These are phyloP conservation scores for Suncus etruscus DNA, from an alignment of 2,113 vertebrate genomes.

Conservation along the genomic window DNA sequence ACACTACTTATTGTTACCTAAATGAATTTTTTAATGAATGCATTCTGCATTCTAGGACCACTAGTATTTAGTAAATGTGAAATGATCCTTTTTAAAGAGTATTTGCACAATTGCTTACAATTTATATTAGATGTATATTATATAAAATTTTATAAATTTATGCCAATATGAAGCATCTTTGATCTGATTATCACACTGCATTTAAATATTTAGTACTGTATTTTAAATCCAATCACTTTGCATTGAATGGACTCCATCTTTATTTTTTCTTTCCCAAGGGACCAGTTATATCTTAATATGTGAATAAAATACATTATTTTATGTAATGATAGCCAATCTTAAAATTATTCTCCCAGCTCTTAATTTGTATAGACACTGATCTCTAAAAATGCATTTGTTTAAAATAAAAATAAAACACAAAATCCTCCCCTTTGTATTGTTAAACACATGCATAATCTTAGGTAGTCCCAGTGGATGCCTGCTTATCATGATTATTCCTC, in stretches of 20 bases:
- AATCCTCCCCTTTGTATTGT: conserved; percentile 53
- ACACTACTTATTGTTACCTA: conserved; percentile 89
- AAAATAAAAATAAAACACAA: conserved; percentile 64
- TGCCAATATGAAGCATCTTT: conserved; percentile 87
- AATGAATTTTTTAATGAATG: conserved; percentile 87
- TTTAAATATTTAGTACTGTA: conserved; percentile 90
- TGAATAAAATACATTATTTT: conserved; percentile 51
- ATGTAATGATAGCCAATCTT: conserved; percentile 62
- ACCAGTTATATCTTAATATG: conserved; percentile 66
- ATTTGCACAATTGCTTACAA: conserved; percentile 88
- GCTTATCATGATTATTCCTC: conserved; percentile 50
- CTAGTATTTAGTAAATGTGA: conserved; percentile 92
- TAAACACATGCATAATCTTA: not conserved
- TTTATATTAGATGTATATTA: conserved; percentile 88
- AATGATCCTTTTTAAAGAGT: conserved; percentile 89
- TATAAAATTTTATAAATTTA: conserved; percentile 88
- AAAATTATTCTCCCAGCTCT: conserved; percentile 28
- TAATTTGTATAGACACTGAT: conserved; percentile 77
- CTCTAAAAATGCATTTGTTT: conserved; percentile 82
- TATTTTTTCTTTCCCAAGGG: conserved; percentile 83
- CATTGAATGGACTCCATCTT: conserved; percentile 83
- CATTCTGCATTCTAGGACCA: conserved; percentile 89
- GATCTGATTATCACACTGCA: conserved; percentile 89
- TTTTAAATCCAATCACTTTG: conserved; percentile 86
- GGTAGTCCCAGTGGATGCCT: not conserved